These are phyloP conservation scores for Polymixis flavicincta DNA, from an alignment of 2,888 invertebrate species.

Conservation along the genomic window DNA sequence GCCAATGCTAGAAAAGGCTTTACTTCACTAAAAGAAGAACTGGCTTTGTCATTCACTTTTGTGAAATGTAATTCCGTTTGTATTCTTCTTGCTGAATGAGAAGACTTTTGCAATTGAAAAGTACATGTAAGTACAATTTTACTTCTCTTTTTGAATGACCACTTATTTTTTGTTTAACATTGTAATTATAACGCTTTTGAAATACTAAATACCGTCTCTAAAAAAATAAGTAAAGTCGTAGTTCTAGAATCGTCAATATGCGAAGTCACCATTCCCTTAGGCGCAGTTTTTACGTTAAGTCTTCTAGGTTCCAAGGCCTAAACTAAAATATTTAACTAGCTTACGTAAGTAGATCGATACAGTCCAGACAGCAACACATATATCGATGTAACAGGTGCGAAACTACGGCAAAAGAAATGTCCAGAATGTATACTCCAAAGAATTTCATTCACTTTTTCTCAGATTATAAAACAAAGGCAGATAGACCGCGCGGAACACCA, in stretches of 20 bases:
- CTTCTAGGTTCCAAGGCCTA: background rate
- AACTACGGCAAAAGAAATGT: background rate
- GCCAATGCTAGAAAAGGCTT: too few relatives aligned
- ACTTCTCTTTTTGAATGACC: background rate
- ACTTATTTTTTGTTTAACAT: background rate
- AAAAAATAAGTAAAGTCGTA: background rate
- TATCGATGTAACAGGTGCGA: slow-evolving; percentile 61
- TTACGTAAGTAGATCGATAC: slow-evolving; percentile 60
- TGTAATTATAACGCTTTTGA: background rate
- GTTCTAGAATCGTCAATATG: background rate
- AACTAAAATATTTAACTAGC: slow-evolving; percentile 27
- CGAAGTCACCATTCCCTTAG: background rate
- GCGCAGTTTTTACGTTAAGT: background rate
- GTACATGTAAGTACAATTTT: background rate
- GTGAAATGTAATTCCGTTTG: background rate
- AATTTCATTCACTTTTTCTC: background rate
- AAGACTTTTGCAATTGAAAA: background rate
- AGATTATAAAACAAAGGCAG: too few relatives aligned
- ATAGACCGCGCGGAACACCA: too few relatives aligned
- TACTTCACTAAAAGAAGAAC: too few relatives aligned
- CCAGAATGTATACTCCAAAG: slow-evolving; percentile 24
- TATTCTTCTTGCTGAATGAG: too few relatives aligned
- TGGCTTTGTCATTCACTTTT: background rate
- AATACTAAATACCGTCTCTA: background rate
- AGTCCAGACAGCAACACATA: slow-evolving; percentile 55